Base-by-base conservation (phyloP, 2,888 invertebrate genomes). In the Drosophila algonquin region DNA sequence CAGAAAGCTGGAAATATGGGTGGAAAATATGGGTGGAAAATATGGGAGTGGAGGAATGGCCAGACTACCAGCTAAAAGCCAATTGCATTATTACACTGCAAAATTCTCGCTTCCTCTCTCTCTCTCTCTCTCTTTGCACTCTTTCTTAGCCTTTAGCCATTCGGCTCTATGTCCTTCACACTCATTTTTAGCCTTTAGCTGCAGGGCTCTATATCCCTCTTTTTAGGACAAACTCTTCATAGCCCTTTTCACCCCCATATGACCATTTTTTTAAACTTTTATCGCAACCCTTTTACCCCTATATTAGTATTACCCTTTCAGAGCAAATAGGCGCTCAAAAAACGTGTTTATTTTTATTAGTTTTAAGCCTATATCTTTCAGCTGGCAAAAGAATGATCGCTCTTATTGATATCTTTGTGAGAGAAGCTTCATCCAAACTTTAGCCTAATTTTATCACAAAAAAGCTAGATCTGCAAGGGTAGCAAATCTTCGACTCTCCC, bases 81-180 rank as follows among this genome's bases (percentile, higher is more conserved):
- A 82, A 82, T 75, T 76, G 69, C 73, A 82, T 82, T 82, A 76
- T 73, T 73, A 67, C 72, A 74, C 74, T 52, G 59, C 59, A 57
- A 56, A 75, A 64, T 70, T 74, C 52, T 47, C 58, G 52, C 35
- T 32, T 24, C 24, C 18, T 32, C 44, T 14, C 21, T 18, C 48
- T 8, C 6, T 14, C 14, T 14, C 16, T 18, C 48, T 8, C 14
- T 40, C 6, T 14, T 40, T 2, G 2, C 14, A 14, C 14, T 14
- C 2, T 40, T 14, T 35, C 14, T 14, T 40, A 35, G 12, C 35
- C 35, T 12, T 4, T 6, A 14, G 14, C 40, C 6, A 14, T 14
- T 40, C 14, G 14, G 35, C 14, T 40, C 5, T 6, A 6, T 40
- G 35, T 40, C 40, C 40, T 6, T 14, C 14, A 14, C 14, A 40